Percentiles rank a stretch among this genome's conserved stretches.
These are phyloP conservation scores for Falco concolor DNA, from an alignment of 2,797 vertebrate genomes.

Conservation along the genomic window DNA sequence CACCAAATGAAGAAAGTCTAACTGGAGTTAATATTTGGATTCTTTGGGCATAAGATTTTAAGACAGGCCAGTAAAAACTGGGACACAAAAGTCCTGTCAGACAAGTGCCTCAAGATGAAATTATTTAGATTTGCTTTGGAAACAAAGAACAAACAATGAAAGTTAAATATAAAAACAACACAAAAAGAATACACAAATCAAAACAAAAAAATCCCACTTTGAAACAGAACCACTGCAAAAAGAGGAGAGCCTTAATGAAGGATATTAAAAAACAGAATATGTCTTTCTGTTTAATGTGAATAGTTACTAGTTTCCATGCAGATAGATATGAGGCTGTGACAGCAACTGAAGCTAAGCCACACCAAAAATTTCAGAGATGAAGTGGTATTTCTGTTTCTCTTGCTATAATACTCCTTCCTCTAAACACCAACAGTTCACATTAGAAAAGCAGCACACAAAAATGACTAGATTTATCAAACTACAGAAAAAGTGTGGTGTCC, in stretches of 20 bases:
- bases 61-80: not conserved
- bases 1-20: not conserved
- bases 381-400: not conserved
- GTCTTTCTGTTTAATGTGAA: not conserved
- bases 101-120: not conserved
- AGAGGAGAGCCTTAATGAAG: not conserved
- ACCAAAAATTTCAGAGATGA: not conserved
- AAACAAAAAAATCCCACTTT: not conserved
- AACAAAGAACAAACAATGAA: not conserved
- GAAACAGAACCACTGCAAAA: not conserved
- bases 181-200: not conserved
- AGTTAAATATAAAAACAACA: not conserved
- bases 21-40: not conserved
- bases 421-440: not conserved
- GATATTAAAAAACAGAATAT: not conserved
- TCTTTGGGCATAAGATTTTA: not conserved
- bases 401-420: not conserved
- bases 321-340: not conserved
- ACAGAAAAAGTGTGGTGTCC: not conserved
- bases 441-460: not conserved
- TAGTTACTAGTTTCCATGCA: not conserved
- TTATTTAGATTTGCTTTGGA: constrained; percentile 6
- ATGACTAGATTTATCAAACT: not conserved
- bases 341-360: not conserved
- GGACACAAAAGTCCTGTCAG: not conserved